A percentile compares a stretch with the other conserved stretches of the same genome.
These are phyloP conservation scores for Yoshiicerus persimilis DNA, from an alignment of 1,140 invertebrate genomes.

Conservation along the genomic window DNA sequence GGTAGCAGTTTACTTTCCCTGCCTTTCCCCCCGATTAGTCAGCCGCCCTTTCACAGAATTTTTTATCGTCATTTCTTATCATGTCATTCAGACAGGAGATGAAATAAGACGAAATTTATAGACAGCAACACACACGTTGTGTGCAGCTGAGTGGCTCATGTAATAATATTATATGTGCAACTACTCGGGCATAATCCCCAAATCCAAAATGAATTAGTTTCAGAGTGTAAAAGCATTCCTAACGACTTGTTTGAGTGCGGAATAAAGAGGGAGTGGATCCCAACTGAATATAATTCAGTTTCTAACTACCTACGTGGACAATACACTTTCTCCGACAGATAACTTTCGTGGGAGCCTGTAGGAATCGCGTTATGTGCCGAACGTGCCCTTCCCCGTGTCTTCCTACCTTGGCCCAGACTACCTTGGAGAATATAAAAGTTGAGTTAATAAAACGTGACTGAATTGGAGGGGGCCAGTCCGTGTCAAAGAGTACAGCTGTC, in stretches of 20 bases:
- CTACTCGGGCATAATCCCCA: not conserved
- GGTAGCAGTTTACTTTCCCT: not conserved
- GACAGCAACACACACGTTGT: not conserved
- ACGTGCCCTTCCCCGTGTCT: not conserved
- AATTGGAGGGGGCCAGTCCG: not conserved
- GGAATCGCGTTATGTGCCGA: not conserved
- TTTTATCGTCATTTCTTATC: not conserved
- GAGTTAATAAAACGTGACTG: not conserved
- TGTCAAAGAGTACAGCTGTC: not conserved
- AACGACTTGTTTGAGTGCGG: not conserved
- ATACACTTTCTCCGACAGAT: not conserved
- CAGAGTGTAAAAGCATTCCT: not conserved
- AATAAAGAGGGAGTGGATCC: not conserved
- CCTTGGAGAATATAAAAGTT: not conserved
- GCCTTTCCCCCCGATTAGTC: not conserved
- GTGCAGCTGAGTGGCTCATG: not conserved
- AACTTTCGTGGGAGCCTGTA: not conserved
- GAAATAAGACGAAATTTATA: not conserved
- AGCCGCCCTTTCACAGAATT: not conserved
- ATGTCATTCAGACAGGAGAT: not conserved
- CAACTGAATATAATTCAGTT: not conserved
- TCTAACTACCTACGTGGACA: not conserved
- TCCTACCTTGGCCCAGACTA: not conserved
- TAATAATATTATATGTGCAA: not conserved
- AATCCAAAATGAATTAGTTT: not conserved